phyloP scores from a whole-genome alignment of 1,140 invertebrate genomes.

The Musca domestica region DNA sequence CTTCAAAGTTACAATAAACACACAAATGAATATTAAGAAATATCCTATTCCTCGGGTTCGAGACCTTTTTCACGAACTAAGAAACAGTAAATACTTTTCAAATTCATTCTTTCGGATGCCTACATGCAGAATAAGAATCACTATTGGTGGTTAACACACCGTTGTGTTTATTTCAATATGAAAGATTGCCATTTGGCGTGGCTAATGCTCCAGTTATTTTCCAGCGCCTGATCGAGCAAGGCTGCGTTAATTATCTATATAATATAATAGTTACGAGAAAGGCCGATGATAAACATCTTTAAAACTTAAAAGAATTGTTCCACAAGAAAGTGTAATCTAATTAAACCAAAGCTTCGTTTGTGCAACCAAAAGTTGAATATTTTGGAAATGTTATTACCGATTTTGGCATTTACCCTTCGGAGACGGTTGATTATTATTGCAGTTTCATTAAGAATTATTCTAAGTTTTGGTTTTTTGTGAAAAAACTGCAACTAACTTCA shows the following conservation, averaged over 20 bases:
- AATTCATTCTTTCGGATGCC: constrained; percentile 16
- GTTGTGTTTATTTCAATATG: constrained; percentile 15
- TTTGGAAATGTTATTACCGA: constrained; percentile 39
- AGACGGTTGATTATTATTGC: no score
- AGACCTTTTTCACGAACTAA: no score
- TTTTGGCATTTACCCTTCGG: no score
- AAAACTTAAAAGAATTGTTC: background rate
- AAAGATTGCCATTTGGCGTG: constrained; percentile 6
- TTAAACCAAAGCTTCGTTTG: constrained; percentile 12
- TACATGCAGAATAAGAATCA: constrained; percentile 10
- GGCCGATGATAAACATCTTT: background rate
- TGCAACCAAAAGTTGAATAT: constrained; percentile 29
- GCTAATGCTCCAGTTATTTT: constrained; percentile 18
- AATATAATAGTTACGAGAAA: background rate
- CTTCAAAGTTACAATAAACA: no score
- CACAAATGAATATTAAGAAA: no score
- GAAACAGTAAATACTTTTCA: constrained; percentile 9
- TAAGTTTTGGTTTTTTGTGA: no score
- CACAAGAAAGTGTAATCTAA: no score
- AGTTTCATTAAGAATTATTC: no score
- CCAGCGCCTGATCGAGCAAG: constrained; percentile 7
- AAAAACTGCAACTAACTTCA: no score
- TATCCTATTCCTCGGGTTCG: no score
- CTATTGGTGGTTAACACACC: constrained; percentile 14
- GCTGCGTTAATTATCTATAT: background rate